Base-by-base conservation (phyloP, 2,888 invertebrate species). In the Autographa gamma region DNA sequence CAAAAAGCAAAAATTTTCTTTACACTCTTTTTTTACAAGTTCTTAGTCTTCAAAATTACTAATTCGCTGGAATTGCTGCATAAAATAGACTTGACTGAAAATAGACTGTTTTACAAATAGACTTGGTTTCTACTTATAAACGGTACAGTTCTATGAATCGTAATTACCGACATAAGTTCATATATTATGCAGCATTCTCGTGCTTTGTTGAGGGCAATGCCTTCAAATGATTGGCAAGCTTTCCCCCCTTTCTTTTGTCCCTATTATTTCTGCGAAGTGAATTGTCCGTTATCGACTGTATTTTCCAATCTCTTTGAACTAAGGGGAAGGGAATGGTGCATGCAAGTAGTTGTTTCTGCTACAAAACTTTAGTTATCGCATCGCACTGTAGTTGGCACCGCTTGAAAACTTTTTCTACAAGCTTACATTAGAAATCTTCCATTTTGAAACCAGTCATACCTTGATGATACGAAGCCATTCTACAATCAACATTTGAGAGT, bases 171-270 rank as follows among this genome's bases (percentile, higher is more conserved):
- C 56, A 67, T 8, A n/a, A 38, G 59, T 63, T 71, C 60, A 77
- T 80, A 72, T 81, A 79, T 81, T 69, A 80, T 80, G 78, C 67
- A 78, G 73, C 63, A 71, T 74, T 75, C 16, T 18, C 67, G 62
- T 66, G 76, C 76, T 69, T 54, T n/a, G 41, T 59, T 13, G 72
- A 72, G 78, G 81, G 73, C 73, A 76, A 63, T 74, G 78, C 62
- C 73, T 73, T 67, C 61, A 31, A 73, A 69, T 80, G 66, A 80
- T 73, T 73, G 67, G 65, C 72, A 70, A 68, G 66, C 71, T 70
- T 72, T 60, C 54, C 67, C 80, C 72, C 60, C 11, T 69, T 48
- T 60, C 56, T 63, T 73, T 60, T 73, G 66, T 71, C 69, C 77
- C 69, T 73, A 61, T 71, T 73, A 70, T 76, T 70, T 60, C 59